phyloP scores from a whole-genome alignment of 2,888 invertebrate genomes.

The Rotaria macrura region DNA sequence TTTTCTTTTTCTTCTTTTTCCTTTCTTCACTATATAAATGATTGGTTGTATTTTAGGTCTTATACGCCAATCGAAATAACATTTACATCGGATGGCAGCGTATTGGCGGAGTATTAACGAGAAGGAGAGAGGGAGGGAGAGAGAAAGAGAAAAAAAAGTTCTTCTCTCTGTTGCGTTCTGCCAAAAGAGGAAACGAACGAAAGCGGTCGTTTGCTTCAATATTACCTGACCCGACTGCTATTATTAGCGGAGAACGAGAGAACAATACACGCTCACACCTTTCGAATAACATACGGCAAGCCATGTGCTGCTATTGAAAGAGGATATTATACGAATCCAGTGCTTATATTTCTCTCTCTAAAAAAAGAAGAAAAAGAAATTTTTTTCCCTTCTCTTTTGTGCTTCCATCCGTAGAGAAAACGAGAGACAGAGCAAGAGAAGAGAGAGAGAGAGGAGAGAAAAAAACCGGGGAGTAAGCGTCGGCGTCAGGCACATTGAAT shows the following conservation, averaged over 20 bases:
- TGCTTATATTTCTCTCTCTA: background rate
- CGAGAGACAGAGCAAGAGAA: background rate
- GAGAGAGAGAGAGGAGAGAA: background rate
- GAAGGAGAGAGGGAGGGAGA: background rate
- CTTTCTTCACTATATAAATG: background rate
- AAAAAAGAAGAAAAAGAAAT: background rate
- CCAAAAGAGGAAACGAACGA: conserved; percentile 24
- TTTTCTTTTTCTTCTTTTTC: background rate
- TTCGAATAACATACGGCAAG: background rate
- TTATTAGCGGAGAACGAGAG: background rate
- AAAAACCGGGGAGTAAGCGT: background rate
- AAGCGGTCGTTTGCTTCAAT: conserved; percentile 18
- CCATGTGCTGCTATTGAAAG: conserved; percentile 3
- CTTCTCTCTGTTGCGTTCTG: background rate
- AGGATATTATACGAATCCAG: background rate
- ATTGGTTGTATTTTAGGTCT: conserved; percentile 12
- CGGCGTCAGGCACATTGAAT: conserved; percentile 2
- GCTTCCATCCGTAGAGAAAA: conserved; percentile 5
- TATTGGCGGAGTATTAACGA: background rate
- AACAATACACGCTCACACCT: conserved; percentile 12
- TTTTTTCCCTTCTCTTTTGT: background rate
- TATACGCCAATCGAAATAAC: conserved; percentile 1
- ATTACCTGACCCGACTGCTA: background rate
- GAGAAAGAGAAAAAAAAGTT: background rate
- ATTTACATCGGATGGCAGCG: background rate